Percentiles rank a stretch among this genome's conserved stretches.
Evolutionary conservation across 2,888 invertebrate species (phyloP).

Genomic region (Bugula neritina): DNA sequence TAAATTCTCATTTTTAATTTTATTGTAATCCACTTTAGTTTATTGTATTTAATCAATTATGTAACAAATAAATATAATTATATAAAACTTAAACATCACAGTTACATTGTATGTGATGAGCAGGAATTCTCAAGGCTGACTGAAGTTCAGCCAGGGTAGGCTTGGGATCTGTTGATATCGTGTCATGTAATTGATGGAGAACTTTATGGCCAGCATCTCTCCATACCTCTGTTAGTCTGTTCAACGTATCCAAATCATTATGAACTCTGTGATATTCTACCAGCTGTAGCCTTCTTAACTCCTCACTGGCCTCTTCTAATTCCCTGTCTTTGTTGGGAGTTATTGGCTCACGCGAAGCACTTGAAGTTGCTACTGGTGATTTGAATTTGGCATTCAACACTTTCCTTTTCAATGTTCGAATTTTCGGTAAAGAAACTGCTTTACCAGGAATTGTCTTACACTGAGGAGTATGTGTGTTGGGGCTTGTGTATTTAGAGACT

Average conservation of each 20-base stretch:
- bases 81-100: conserved; percentile 2
- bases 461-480: not conserved
- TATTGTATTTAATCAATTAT: too few relatives aligned
- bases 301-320: not conserved
- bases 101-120: not conserved
- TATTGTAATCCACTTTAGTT: too few relatives aligned
- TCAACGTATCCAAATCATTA: conserved; percentile 6
- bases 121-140: not conserved
- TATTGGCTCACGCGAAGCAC: not conserved
- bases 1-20: too few relatives aligned
- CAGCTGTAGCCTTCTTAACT: not conserved
- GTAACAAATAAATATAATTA: not conserved
- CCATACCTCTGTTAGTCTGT: conserved; percentile 10
- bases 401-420: not conserved
- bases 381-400: conserved; percentile 3
- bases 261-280: conserved; percentile 4
- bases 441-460: not conserved
- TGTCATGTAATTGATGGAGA: not conserved
- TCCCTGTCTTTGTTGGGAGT: not conserved
- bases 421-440: not conserved
- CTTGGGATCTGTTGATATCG: not conserved
- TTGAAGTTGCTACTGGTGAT: not conserved
- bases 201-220: conserved; percentile 3
- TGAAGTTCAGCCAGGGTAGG: not conserved
- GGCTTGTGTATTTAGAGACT: not conserved